Percentiles rank a stretch among this genome's conserved stretches.
Conservation (phyloP, 2,888 invertebrate species). For the Lampropteryx suffumata region DNA sequence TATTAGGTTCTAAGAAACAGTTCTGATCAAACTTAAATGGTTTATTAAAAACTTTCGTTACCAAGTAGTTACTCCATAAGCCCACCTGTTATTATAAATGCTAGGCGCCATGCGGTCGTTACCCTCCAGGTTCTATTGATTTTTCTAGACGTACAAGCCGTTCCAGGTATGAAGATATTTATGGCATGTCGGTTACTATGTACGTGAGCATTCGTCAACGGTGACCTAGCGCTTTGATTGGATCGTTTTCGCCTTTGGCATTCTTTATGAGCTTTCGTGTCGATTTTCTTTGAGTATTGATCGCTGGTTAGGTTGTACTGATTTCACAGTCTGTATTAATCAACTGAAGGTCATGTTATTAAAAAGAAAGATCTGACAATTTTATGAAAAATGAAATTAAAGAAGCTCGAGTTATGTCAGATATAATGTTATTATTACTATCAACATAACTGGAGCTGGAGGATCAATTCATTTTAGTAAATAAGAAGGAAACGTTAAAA, state of each 20-base stretch:
- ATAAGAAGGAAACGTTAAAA: no score
- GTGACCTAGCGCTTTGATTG: conserved; percentile 9
- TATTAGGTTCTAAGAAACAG: no score
- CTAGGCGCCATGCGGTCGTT: conserved; percentile 51
- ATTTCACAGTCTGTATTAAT: no score
- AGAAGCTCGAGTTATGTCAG: no score
- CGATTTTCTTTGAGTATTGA: neutral
- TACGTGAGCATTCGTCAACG: neutral
- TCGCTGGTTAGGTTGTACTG: neutral
- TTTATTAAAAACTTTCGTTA: no score
- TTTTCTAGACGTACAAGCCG: conserved; percentile 44
- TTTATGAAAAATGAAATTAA: no score
- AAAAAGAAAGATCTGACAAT: no score
- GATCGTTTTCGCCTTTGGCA: conserved; percentile 1
- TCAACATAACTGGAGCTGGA: no score
- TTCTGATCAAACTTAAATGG: no score
- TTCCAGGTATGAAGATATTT: conserved; percentile 13
- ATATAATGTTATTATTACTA: no score
- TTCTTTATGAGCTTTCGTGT: conserved; percentile 7
- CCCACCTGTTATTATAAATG: conserved; percentile 28
- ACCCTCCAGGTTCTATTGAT: conserved; percentile 60
- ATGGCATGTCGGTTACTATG: conserved; percentile 3
- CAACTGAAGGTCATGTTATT: no score
- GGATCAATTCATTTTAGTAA: no score
- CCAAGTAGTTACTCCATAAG: neutral